Evolutionary conservation across 2,113 vertebrate species (phyloP), one percentile per base, ranked within the genome.

Genomic region (Falcunculus frontatus): DNA sequence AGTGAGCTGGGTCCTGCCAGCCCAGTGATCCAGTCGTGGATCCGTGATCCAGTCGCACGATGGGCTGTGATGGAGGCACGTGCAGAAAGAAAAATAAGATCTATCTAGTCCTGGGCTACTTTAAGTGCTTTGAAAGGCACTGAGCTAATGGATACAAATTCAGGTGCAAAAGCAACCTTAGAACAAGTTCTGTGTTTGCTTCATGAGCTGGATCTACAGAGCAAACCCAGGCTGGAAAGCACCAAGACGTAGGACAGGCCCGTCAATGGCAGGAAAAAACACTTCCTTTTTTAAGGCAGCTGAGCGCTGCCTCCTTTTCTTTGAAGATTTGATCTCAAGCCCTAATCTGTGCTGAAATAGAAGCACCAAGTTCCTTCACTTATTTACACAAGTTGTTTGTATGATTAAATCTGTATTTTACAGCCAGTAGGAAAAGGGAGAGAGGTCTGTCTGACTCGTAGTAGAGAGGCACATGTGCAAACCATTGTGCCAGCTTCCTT

Each of bases 1-100:
- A 33, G n/a, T 19, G 41, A 50, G 29, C 29, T 26, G 13, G 16
- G 42, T 74, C 75, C 73, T 30, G 14, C 50, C 59, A 47, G 57
- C 37, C 78, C 4, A 0, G 55, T 0, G 6, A 29, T n/a, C 32
- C 64, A 22, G 14, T 57, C 1, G 0, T n/a, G n/a, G n/a, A n/a
- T n/a, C 47, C 1, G 0, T 3, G 6, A 29, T n/a, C 32, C 64
- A 22, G 14, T 57, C 1, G 0, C 20, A 10, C 0, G 0, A 33
- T 1, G 30, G n/a, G 49, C 33, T 64, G 64, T 0, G 13, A 52
- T 5, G 56, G 33, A 74, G 55, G n/a, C 27, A 75, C 5, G 7
- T 3, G 8, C 37, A 47, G 39, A 73, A 35, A 18, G 53, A 15
- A 62, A 55, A 77, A 44, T 9, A 55, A 83, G 44, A 86, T 41